Base-by-base conservation (phyloP, 2,113 vertebrate species). In the Rousettus leschenaultii region DNA sequence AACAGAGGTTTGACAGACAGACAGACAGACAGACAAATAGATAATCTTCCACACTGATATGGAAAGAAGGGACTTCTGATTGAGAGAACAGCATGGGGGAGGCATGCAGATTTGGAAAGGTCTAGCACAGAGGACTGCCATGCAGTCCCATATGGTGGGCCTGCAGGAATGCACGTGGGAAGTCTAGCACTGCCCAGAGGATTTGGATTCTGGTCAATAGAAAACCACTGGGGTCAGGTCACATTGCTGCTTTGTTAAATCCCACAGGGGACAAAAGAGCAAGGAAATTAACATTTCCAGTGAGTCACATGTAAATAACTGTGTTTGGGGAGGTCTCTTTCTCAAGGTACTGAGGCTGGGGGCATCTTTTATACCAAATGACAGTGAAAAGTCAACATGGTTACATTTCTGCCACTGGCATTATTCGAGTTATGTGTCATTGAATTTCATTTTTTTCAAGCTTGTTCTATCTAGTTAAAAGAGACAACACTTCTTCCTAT, bases 191-290 rank as follows among this genome's bases (percentile, higher is more conserved):
- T 40, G 65, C 82, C 77, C 68, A 30, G n/a, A 88, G 82, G 59
- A 48, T 33, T 82, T 95, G 85, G 85, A 89, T 40, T 92, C 59
- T 35, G 45, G 61, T 86, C 86, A 45, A 66, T 48, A 84, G 89
- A 87, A 95, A 94, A 75, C 61, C 83, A 89, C 78, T n/a, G 11
- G 77, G 66, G 95, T 93, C 86, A 43, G 35, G 68, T 53, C 85
- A 90, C 80, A 82, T 21, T 21, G 35, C 88, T 80, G 40, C 74
- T 89, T 90, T 70, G 85, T 92, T 74, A 65, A 85, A 45, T 73
- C 68, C 68, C 63, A 79, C 5, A 57, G 68, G 33, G 51, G 61
- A 68, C 80, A 33, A 79, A 86, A 78, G 18, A 59, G 28, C 84
- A 74, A 71, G 66, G 71, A 33, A 19, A n/a, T 33, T 38, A n/a